Evolutionary conservation across 2,888 invertebrate species (phyloP).

Genomic region (Lepidocyrtinus sp.): DNA sequence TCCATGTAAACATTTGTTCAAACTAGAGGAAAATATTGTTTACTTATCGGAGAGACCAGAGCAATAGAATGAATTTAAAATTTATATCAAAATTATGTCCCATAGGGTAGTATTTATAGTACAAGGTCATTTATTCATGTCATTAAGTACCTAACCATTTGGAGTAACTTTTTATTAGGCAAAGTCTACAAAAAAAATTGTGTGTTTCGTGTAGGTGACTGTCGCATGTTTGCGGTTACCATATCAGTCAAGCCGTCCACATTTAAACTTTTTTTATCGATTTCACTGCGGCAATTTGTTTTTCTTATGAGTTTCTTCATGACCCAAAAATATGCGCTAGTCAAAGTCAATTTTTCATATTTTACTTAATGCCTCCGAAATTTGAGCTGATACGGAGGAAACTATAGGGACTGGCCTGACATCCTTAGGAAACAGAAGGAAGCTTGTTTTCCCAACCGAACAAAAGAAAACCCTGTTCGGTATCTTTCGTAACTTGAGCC

Average conservation of each 20-base stretch:
- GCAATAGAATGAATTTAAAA: conserved; percentile 7
- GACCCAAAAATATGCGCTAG: background rate
- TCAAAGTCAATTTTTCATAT: background rate
- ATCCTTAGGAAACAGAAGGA: conserved; percentile 27
- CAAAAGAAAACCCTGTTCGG: no score
- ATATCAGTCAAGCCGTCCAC: background rate
- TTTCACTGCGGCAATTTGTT: conserved; percentile 49
- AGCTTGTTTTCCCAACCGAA: no score
- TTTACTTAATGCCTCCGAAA: background rate
- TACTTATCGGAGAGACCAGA: background rate
- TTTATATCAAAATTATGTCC: background rate
- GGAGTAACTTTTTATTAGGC: background rate
- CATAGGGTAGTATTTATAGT: no score
- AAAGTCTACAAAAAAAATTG: background rate
- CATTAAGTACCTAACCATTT: background rate
- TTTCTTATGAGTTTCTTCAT: background rate
- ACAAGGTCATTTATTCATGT: conserved; percentile 5
- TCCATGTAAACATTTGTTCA: background rate
- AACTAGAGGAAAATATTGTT: conserved; percentile 13
- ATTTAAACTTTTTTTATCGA: conserved; percentile 30
- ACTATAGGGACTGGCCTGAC: conserved; percentile 29
- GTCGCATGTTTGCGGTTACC: conserved; percentile 10
- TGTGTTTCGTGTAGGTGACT: background rate
- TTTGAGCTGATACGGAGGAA: background rate
- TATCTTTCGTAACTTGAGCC: no score